Conservation (phyloP, 2,888 invertebrate genomes). For the Tupiocoris notatus region DNA sequence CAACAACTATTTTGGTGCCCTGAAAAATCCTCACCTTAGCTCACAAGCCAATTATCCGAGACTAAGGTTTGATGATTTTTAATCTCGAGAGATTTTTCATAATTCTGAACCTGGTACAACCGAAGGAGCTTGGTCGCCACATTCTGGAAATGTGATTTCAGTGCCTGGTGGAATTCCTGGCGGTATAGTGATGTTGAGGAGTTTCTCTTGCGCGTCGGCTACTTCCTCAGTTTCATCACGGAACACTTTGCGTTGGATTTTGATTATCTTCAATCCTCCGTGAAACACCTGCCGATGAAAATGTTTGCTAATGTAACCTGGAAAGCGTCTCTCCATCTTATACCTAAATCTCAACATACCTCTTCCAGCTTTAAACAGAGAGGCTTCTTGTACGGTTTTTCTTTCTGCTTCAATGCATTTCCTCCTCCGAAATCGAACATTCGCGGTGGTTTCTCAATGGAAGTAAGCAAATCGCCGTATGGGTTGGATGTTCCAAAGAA, state of each 20-base stretch:
- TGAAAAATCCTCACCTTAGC: too few species aligned
- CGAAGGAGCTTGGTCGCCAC: constrained; percentile 76
- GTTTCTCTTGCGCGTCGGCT: constrained; percentile 68
- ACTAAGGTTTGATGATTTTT: too few species aligned
- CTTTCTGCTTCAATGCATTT: constrained; percentile 65
- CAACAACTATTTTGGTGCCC: too few species aligned
- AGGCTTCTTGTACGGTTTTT: constrained; percentile 60
- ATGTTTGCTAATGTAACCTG: too few species aligned
- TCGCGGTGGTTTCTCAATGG: constrained; percentile 59
- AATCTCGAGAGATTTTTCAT: too few species aligned
- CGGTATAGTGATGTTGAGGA: constrained; percentile 70
- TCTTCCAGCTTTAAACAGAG: constrained; percentile 64
- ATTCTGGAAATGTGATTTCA: constrained; percentile 68
- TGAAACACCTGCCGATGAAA: constrained; percentile 58
- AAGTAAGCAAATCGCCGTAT: constrained; percentile 72
- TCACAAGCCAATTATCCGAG: too few species aligned
- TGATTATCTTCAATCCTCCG: constrained; percentile 80
- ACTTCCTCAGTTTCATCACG: constrained; percentile 63
- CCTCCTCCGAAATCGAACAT: constrained; percentile 63
- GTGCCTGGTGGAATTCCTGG: constrained; percentile 73
- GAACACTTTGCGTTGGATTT: constrained; percentile 70
- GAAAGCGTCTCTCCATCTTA: too few species aligned
- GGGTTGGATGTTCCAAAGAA: constrained; percentile 84
- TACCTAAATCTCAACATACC: constrained; percentile 52
- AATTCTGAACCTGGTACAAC: constrained; percentile 65